A percentile compares a stretch with the other conserved stretches of the same genome.
Evolutionary conservation across 2,113 vertebrate genomes (phyloP).

Genomic region (Paedocypris sp.): DNA sequence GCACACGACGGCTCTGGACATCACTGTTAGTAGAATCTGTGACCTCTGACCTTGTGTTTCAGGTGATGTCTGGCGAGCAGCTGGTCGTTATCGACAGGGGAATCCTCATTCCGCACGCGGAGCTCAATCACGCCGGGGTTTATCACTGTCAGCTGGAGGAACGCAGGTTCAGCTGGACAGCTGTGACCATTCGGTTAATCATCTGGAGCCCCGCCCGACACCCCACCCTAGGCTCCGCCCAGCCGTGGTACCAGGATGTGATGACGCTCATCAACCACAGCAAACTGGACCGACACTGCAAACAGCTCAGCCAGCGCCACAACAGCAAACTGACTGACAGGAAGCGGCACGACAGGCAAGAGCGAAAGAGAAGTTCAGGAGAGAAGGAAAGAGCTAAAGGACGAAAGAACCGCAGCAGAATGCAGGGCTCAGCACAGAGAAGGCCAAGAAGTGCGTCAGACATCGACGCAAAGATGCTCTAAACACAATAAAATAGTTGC

Average conservation of each 20-base stretch:
- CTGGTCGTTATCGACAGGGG: conserved; percentile 63
- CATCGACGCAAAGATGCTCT: neutral
- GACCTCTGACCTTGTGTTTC: neutral
- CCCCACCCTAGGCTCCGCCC: conserved; percentile 18
- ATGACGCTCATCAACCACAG: conserved; percentile 57
- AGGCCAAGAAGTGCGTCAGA: conserved; percentile 58
- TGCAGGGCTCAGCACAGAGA: conserved; percentile 47
- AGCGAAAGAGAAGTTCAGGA: conserved; percentile 43
- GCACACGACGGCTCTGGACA: too few species aligned
- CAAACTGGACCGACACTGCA: conserved; percentile 58
- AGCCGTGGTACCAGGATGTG: conserved; percentile 57
- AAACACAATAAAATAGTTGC: too few species aligned
- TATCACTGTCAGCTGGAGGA: conserved; percentile 73
- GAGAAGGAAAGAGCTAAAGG: conserved; percentile 47
- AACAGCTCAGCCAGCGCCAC: conserved; percentile 46
- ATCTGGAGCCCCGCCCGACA: conserved; percentile 53
- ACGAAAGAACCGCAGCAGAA: conserved; percentile 67
- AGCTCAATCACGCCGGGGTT: conserved; percentile 56
- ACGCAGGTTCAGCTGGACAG: conserved; percentile 67
- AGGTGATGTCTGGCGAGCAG: conserved; percentile 62
- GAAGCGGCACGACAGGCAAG: conserved; percentile 26
- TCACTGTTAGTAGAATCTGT: neutral
- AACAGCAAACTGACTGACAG: conserved; percentile 45
- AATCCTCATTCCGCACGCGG: conserved; percentile 58
- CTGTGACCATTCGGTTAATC: conserved; percentile 54